Conservation (phyloP, 2,797 vertebrate genomes). For the Otus scops region DNA sequence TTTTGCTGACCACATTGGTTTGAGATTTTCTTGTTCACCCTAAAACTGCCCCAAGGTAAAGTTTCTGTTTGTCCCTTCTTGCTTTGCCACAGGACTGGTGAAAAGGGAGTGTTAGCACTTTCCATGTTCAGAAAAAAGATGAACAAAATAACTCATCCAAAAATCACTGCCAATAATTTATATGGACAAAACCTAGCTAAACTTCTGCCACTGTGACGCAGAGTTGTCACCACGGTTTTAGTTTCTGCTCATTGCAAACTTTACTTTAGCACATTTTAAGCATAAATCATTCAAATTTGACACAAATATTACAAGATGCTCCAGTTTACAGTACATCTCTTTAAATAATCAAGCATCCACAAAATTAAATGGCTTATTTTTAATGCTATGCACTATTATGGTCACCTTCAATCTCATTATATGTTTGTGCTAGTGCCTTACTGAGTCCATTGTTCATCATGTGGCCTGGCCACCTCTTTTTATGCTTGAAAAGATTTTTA, state of each 20-base stretch:
- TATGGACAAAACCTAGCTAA: not conserved
- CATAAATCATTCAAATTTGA: not conserved
- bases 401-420: not conserved
- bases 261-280: not conserved
- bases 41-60: not conserved
- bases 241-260: not conserved
- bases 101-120: constrained; percentile 30
- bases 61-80: not conserved
- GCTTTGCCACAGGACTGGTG: not conserved
- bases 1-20: constrained; percentile 11
- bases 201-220: not conserved
- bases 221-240: not conserved
- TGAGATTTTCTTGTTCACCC: not conserved
- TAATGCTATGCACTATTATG: not conserved
- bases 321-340: not conserved
- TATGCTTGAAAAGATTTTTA: constrained; percentile 14
- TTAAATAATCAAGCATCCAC: not conserved
- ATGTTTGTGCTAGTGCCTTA: not conserved
- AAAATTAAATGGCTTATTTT: not conserved
- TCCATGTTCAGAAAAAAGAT: not conserved
- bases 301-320: not conserved
- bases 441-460: not conserved
- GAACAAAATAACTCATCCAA: constrained; percentile 7
- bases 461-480: not conserved
- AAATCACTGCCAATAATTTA: accelerated